These are phyloP conservation scores for Athrips mouffetella DNA, from an alignment of 2,888 invertebrate species.

Conservation along the genomic window DNA sequence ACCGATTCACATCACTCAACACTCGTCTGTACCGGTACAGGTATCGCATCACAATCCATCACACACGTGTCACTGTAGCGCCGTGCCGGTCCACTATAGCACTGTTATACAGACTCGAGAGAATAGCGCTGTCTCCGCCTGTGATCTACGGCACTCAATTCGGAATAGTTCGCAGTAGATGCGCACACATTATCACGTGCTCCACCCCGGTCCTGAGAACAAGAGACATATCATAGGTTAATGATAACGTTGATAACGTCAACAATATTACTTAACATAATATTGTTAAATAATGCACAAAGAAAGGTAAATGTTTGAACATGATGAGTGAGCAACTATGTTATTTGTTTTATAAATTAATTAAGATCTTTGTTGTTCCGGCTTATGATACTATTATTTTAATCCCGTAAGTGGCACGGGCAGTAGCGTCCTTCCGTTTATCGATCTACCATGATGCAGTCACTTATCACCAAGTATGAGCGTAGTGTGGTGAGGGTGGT, in stretches of 20 bases:
- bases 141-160: slow-evolving; percentile 17
- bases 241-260: background rate
- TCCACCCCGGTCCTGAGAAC: background rate
- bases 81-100: background rate
- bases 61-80: background rate
- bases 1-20: slow-evolving; percentile 20
- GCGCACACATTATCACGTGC: slow-evolving; percentile 40
- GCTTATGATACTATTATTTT: too few relatives aligned
- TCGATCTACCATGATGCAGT: too few relatives aligned
- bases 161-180: slow-evolving; percentile 51
- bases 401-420: too few relatives aligned
- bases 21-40: background rate
- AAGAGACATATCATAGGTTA: slow-evolving; percentile 3
- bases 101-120: slow-evolving; percentile 2
- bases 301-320: too few relatives aligned
- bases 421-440: too few relatives aligned
- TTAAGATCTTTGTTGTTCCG: too few relatives aligned
- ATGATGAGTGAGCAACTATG: too few relatives aligned
- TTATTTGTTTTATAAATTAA: too few relatives aligned
- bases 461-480: too few relatives aligned
- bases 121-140: slow-evolving; percentile 13
- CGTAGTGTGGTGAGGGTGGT: too few relatives aligned
- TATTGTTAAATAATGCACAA: too few relatives aligned
- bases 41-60: background rate
- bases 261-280: background rate